Conservation (phyloP, 2,888 invertebrate species). For the Drosophila melanosoma region DNA sequence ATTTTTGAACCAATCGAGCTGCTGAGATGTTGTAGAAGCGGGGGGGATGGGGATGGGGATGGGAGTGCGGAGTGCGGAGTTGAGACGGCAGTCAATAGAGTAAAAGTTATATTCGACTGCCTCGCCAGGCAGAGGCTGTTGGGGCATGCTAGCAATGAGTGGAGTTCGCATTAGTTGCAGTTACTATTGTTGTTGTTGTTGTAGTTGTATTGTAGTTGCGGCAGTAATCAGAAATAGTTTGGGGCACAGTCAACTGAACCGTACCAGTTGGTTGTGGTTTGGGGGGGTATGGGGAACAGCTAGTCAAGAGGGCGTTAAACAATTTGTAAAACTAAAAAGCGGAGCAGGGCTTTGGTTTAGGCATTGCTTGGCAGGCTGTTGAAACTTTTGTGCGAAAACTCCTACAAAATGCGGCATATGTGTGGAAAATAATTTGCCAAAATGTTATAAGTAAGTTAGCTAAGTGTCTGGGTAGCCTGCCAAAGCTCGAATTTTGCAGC, state of each 20-base stretch:
- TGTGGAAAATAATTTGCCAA: slow-evolving; percentile 49
- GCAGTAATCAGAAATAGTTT: slow-evolving; percentile 79
- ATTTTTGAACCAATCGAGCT: slow-evolving; percentile 65
- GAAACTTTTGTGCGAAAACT: slow-evolving; percentile 68
- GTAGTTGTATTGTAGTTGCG: slow-evolving; percentile 63
- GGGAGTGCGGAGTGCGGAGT: background rate
- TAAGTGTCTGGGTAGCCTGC: background rate
- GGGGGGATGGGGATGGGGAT: background rate
- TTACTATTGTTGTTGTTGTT: slow-evolving; percentile 32
- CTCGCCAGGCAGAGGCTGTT: slow-evolving; percentile 30
- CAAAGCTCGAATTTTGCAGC: slow-evolving; percentile 17
- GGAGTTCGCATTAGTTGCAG: slow-evolving; percentile 61
- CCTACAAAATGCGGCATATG: slow-evolving; percentile 54
- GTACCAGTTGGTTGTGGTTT: background rate
- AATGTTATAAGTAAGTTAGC: slow-evolving; percentile 20
- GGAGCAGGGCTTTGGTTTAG: slow-evolving; percentile 49
- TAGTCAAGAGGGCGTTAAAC: slow-evolving; percentile 23
- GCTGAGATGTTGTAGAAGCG: slow-evolving; percentile 31
- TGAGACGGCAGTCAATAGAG: slow-evolving; percentile 67
- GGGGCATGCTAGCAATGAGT: slow-evolving; percentile 51
- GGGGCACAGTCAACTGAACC: slow-evolving; percentile 41
- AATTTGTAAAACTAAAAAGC: slow-evolving; percentile 62
- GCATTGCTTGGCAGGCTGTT: slow-evolving; percentile 51
- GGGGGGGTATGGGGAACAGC: background rate
- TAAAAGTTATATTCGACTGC: slow-evolving; percentile 77